phyloP scores from a whole-genome alignment of 2,888 invertebrate species.

The Lycia hirtaria region DNA sequence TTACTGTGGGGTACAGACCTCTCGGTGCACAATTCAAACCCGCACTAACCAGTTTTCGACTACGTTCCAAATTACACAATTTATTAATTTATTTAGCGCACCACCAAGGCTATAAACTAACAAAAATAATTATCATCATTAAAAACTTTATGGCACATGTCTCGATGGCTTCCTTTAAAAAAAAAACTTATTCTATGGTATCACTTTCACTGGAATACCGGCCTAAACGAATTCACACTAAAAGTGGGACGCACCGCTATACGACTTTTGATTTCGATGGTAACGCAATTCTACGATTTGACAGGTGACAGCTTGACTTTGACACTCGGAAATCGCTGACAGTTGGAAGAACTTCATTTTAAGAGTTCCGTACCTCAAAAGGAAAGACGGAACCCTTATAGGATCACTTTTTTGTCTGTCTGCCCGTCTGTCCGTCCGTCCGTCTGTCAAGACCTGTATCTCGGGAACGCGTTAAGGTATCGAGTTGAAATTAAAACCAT shows the following conservation, averaged over 20 bases:
- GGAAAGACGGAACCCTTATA: too few species aligned
- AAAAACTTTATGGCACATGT: background rate
- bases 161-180: background rate
- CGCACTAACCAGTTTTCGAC: too few species aligned
- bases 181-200: background rate
- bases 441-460: too few species aligned
- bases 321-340: background rate
- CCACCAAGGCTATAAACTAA: background rate
- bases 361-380: too few species aligned
- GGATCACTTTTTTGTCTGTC: too few species aligned
- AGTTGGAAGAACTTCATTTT: too few species aligned
- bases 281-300: background rate
- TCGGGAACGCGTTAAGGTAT: too few species aligned
- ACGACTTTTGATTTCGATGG: constrained; percentile 22
- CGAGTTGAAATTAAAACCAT: too few species aligned
- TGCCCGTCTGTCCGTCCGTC: too few species aligned
- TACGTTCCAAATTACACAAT: background rate
- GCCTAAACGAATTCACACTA: constrained; percentile 14
- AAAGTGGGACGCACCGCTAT: constrained; percentile 16
- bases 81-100: background rate
- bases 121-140: background rate
- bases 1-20: too few species aligned
- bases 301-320: background rate
- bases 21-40: too few species aligned
- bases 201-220: constrained; percentile 18